Conservation (phyloP, 2,113 vertebrate genomes). For the Pseudorectes ferrugineus region DNA sequence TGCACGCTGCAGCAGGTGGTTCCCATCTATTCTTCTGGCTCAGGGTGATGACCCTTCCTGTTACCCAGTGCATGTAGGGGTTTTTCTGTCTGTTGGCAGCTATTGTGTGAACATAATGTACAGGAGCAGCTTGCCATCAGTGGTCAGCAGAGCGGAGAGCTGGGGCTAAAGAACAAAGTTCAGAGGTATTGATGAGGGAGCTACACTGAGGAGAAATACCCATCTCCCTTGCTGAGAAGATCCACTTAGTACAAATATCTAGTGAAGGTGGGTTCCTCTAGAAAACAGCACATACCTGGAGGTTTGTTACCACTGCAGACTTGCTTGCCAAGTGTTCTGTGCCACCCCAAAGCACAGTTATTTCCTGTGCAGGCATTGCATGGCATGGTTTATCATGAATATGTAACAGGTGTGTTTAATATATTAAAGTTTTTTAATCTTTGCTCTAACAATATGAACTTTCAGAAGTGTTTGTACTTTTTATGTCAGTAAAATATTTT, state of each 20-base stretch:
- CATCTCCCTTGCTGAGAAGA: background rate
- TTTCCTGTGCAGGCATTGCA: background rate
- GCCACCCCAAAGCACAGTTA: background rate
- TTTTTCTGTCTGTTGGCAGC: background rate
- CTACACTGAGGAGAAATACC: background rate
- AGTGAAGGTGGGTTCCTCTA: background rate
- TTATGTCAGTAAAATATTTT: background rate
- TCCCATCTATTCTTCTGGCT: background rate
- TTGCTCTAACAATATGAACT: background rate
- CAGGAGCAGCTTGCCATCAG: background rate
- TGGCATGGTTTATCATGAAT: background rate
- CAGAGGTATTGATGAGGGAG: background rate
- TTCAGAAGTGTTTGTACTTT: background rate
- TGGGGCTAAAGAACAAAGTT: background rate
- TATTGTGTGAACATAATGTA: background rate
- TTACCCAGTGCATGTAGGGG: fast-evolving
- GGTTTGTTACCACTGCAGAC: background rate
- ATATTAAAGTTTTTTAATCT: background rate
- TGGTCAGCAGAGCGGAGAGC: background rate
- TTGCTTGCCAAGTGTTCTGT: background rate
- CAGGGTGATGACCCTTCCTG: background rate
- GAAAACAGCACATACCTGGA: background rate
- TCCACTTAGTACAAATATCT: background rate
- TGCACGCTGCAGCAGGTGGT: background rate
- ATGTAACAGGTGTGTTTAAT: background rate